Conservation (phyloP, 2,797 vertebrate genomes). For the Chromobotia macracanthus region DNA sequence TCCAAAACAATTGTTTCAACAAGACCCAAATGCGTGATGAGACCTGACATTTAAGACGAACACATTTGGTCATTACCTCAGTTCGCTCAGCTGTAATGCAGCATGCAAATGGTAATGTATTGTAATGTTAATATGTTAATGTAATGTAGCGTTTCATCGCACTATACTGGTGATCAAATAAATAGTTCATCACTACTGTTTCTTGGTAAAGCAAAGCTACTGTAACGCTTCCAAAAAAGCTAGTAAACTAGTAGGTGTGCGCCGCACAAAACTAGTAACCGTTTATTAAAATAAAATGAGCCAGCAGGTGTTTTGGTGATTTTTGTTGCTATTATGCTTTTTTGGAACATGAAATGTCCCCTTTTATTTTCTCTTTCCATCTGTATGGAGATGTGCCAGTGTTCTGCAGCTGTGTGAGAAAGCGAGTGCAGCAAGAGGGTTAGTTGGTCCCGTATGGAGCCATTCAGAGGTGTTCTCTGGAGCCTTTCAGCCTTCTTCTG, state of each 20-base stretch:
- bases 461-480: not conserved
- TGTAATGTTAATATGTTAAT: too few relatives aligned
- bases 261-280: not conserved
- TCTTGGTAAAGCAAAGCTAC: not conserved
- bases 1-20: not conserved
- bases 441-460: constrained; percentile 32
- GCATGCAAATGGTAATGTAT: too few relatives aligned
- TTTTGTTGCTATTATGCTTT: constrained; percentile 36
- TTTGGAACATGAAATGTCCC: constrained; percentile 22
- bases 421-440: constrained; percentile 17
- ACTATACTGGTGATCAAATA: not conserved
- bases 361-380: constrained; percentile 16
- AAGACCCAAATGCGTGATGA: not conserved
- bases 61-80: not conserved
- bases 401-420: constrained; percentile 28
- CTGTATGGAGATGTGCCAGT: constrained; percentile 35
- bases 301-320: constrained; percentile 25
- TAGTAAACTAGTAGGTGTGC: not conserved
- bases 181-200: not conserved
- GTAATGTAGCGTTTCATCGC: not conserved
- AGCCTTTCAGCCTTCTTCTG: not conserved
- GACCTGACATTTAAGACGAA: not conserved
- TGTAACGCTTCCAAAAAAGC: not conserved
- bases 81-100: not conserved
- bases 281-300: constrained; percentile 22